A percentile compares a stretch with the other conserved stretches of the same genome.
Conservation (phyloP, 1,140 invertebrate species). For the Cydia strobilella region DNA sequence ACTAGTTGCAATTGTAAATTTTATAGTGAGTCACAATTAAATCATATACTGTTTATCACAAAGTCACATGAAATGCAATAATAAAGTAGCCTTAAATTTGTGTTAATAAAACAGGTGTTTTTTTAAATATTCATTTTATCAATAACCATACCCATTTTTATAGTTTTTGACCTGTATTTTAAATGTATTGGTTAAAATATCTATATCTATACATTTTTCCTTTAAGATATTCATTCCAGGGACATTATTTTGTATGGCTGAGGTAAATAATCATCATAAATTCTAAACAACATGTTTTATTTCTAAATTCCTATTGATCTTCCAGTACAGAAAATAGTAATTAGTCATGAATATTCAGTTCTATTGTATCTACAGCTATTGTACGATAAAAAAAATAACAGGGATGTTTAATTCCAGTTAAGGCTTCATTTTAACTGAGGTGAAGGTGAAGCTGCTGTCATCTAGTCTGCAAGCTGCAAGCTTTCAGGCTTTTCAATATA, state of each 20-base stretch:
- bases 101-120: slow-evolving; percentile 26
- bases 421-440: too few species aligned
- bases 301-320: slow-evolving; percentile 34
- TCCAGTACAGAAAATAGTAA: not conserved
- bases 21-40: slow-evolving; percentile 26
- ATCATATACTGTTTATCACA: slow-evolving; percentile 23
- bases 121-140: slow-evolving; percentile 13
- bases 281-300: slow-evolving; percentile 44
- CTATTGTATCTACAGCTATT: not conserved
- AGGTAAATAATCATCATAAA: slow-evolving; percentile 47
- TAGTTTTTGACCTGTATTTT: slow-evolving; percentile 32
- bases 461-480: too few species aligned
- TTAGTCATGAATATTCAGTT: not conserved
- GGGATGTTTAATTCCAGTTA: too few species aligned
- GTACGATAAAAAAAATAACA: not conserved
- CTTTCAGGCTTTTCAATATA: not conserved
- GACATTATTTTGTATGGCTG: slow-evolving; percentile 48
- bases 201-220: slow-evolving; percentile 43
- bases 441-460: too few species aligned
- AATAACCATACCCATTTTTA: slow-evolving; percentile 32
- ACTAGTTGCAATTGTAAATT: slow-evolving; percentile 23
- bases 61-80: slow-evolving; percentile 19
- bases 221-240: slow-evolving; percentile 56
- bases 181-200: slow-evolving; percentile 44
- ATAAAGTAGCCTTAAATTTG: slow-evolving; percentile 18